Evolutionary conservation across 2,888 invertebrate species (phyloP).

Genomic region (Leucozona laternaria): DNA sequence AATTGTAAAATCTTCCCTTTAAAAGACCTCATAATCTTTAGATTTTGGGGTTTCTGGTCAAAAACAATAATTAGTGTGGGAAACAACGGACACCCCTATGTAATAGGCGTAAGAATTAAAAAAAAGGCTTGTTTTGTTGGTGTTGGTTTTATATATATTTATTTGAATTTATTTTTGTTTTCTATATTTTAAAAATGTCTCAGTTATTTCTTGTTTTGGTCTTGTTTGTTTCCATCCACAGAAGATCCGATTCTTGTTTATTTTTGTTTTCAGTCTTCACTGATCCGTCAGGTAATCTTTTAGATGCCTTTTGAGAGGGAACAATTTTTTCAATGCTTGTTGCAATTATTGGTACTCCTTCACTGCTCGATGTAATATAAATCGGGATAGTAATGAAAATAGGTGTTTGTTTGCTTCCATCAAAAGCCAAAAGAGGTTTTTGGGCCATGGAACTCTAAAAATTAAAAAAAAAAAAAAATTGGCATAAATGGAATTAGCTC

Average conservation of each 20-base stretch:
- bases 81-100: too few species aligned
- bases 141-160: background rate
- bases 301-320: background rate
- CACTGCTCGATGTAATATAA: constrained; percentile 25
- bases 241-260: background rate
- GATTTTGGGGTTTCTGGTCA: too few species aligned
- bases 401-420: constrained; percentile 53
- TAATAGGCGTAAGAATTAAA: too few species aligned
- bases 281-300: background rate
- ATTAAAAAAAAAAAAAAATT: background rate
- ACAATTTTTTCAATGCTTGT: constrained; percentile 14
- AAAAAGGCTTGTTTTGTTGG: too few species aligned
- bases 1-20: too few species aligned
- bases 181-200: background rate
- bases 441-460: constrained; percentile 17
- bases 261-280: background rate
- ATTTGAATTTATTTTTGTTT: background rate
- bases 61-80: too few species aligned
- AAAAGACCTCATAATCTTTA: too few species aligned
- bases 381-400: constrained; percentile 69
- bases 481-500: background rate
- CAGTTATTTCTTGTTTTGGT: background rate
- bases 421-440: constrained; percentile 27
- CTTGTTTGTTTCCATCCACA: background rate
- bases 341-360: background rate